Conservation (phyloP, 2,797 vertebrate species). For the Acipenser ruthenus region DNA sequence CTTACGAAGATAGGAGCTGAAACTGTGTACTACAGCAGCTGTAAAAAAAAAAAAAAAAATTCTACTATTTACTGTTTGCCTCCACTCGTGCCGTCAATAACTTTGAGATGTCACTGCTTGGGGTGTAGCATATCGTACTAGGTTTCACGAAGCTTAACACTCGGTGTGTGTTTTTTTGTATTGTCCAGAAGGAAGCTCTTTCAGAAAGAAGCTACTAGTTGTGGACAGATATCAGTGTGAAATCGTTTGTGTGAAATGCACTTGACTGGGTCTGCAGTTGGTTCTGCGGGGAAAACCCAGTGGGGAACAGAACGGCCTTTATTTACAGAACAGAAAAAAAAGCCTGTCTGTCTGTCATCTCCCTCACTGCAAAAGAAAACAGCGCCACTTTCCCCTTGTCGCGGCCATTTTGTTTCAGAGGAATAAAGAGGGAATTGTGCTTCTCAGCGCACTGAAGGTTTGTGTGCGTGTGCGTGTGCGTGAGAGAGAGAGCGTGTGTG, state of each 20-base stretch:
- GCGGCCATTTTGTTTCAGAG: conserved; percentile 18
- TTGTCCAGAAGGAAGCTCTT: background rate
- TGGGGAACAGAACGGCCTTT: conserved; percentile 28
- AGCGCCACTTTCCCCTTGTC: conserved; percentile 18
- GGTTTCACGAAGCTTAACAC: too few species aligned
- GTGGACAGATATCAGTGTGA: conserved; percentile 19
- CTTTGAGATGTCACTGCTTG: too few species aligned
- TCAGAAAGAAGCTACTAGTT: conserved; percentile 20
- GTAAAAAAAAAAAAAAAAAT: too few species aligned
- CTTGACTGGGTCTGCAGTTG: conserved; percentile 38
- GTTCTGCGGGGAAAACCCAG: conserved; percentile 31
- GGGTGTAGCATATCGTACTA: too few species aligned
- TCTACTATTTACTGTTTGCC: too few species aligned
- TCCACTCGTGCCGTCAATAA: too few species aligned
- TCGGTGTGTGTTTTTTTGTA: too few species aligned
- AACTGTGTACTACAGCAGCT: too few species aligned
- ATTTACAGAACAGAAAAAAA: background rate
- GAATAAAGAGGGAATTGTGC: too few species aligned
- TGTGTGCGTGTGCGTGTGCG: conserved; percentile 13
- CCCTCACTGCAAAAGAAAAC: conserved; percentile 17
- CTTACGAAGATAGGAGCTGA: too few species aligned
- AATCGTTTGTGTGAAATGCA: conserved; percentile 32
- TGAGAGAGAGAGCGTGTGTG: conserved; percentile 18
- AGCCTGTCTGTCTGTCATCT: conserved; percentile 25
- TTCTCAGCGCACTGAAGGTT: background rate